phyloP scores from a whole-genome alignment of 2,888 invertebrate genomes.

The Limnephilus lunatus region DNA sequence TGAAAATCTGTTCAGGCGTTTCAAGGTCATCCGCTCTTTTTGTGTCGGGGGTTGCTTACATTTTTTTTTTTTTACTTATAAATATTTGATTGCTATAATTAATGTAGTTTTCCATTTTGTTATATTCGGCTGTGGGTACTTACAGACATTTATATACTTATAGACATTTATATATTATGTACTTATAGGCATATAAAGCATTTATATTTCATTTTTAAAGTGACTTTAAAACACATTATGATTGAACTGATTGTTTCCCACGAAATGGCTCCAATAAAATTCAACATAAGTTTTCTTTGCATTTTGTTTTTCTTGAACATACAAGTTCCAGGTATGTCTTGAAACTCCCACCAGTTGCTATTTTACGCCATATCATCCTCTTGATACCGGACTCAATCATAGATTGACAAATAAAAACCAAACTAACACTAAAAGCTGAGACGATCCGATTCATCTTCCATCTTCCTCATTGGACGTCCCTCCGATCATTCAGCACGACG shows the following conservation, averaged over 20 bases:
- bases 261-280: background rate
- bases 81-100: too few species aligned
- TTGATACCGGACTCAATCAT: background rate
- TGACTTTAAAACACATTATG: too few species aligned
- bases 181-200: too few species aligned
- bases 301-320: background rate
- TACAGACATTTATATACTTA: too few species aligned
- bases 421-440: background rate
- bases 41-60: too few species aligned
- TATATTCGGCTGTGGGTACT: too few species aligned
- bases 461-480: conserved; percentile 11
- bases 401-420: background rate
- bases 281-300: background rate
- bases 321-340: background rate
- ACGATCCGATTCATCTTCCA: background rate
- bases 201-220: too few species aligned
- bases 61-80: too few species aligned
- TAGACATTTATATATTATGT: too few species aligned
- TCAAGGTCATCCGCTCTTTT: too few species aligned
- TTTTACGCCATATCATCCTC: background rate
- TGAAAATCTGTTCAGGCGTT: too few species aligned
- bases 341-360: background rate
- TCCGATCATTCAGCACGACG: background rate
- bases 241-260: background rate
- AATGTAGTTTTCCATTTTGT: too few species aligned